Base-by-base conservation (phyloP, 2,113 vertebrate genomes). In the Diphyllodes magnificus region DNA sequence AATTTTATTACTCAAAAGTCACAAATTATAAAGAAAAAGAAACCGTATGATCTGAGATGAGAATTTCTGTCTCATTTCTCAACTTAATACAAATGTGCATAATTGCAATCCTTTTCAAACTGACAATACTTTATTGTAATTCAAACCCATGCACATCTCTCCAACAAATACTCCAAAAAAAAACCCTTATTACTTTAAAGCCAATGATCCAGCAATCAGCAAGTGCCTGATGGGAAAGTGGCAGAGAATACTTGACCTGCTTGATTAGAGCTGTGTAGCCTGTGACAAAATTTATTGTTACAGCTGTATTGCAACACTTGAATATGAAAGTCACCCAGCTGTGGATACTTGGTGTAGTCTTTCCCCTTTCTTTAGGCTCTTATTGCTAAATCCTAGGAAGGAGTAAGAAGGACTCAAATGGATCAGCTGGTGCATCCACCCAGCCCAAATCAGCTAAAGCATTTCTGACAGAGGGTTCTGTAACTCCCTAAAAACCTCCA, bases 391-490 rank as follows among this genome's bases (percentile, higher is more conserved):
- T 70, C 15, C 50, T 31, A 61, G 59, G 69, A 72, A 65, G 31
- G 15, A 6, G 37, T 22, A 78, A 81, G 60, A 86, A 61, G 68
- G 66, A 75, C 56, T 78, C 8, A 11, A 63, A 78, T 12, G 30
- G 50, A 87, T 89, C 72, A 93, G 27, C 30, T 71, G 51, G 39
- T 75, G 35, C 39, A 66, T 35, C n/a, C 25, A 69, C 64, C 28
- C 14, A 33, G 57, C 87, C 37, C 54, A 78, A 61, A 78, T 63
- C 69, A 90, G 66, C 56, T 7, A 50, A 66, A 82, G 22, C n/a
- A 61, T 80, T 93, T 92, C 66, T 85, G 75, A 60, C 66, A 94
- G 66, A 68, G 64, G 44, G n/a, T 50, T 70, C 56, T 75, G 25
- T 82, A 93, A 79, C 40, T 66, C 54, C 56, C 63, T 60, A 51